Base-by-base conservation (phyloP, 2,888 invertebrate species). In the Aphrophora alni region DNA sequence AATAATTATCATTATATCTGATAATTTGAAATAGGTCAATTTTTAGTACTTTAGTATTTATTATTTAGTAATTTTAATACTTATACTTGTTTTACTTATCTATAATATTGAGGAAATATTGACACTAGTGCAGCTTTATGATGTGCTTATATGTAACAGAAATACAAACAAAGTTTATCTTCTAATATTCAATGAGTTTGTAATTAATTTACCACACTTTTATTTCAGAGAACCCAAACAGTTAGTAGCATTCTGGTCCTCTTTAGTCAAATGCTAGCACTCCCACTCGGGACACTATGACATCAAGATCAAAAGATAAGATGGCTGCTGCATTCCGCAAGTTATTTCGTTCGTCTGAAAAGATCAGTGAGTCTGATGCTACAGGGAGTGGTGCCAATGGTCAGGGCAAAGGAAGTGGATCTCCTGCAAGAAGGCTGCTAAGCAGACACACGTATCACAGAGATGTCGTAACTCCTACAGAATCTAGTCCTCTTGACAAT, bases 281-380 rank as follows among this genome's bases (percentile, higher is more conserved):
- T 59, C 21, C 14, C 21, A 59, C 21, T 0, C 5, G 21, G 21
- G 21, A 5, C 24, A 90, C 88, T 86, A 95, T 95, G 95, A 92
- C 93, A 86, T 93, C 94, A 84, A 92, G 94, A 84, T 94, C 95
- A 38, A 94, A 94, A 88, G 95, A 95, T 87, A 95, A 95, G 90
- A 93, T 95, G 83, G 93, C 95, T 33, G 93, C 95, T 28, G 95
- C 94, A 76, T 93, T 95, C 88, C 91, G 93, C 85, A 94, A 94
- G 89, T 90, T 95, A 84, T 84, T 84, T 80, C 80, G 82, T 71
- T 92, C 94, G 73, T 91, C 93, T 24, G 92, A 93, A 87, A 94
- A 94, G 87, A 90, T 93, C 80, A 89, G 89, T 26, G 93, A 93
- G 84, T 93, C 92, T 83, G 93, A 92, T 81, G 90, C 89, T 27